Evolutionary conservation across 2,888 invertebrate species (phyloP).

Genomic region (Parapristionchus giblindavisi): DNA sequence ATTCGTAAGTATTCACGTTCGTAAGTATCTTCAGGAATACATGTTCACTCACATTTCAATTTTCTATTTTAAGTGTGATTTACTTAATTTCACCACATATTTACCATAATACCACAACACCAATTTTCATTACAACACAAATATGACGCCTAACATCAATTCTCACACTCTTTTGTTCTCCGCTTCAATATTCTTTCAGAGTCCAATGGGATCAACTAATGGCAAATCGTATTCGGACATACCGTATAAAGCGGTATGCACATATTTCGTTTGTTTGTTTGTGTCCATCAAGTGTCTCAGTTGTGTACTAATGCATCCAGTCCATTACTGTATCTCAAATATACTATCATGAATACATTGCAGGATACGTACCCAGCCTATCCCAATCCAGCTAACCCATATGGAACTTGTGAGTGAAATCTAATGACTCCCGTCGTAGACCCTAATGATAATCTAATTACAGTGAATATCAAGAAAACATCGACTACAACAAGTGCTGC

Average conservation of each 20-base stretch:
- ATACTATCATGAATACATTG: conserved; percentile 32
- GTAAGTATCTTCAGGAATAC: no score
- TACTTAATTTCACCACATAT: background rate
- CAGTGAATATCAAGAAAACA: conserved; percentile 38
- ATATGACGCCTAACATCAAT: no score
- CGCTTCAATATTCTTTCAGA: conserved; percentile 35
- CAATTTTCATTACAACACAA: no score
- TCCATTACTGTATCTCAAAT: background rate
- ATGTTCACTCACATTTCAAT: no score
- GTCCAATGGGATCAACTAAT: conserved; percentile 38
- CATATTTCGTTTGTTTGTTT: background rate
- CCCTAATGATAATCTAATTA: background rate
- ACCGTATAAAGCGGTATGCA: conserved; percentile 40
- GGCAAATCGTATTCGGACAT: conserved; percentile 39
- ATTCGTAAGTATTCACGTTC: conserved; percentile 47
- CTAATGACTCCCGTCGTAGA: background rate
- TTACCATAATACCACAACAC: background rate
- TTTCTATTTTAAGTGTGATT: no score
- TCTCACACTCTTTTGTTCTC: conserved; percentile 14
- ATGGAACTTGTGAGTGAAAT: conserved; percentile 47
- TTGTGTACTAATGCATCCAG: no score
- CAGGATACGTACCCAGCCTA: conserved; percentile 52
- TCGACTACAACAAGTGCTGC: conserved; percentile 33
- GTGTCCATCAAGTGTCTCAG: no score
- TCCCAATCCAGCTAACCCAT: conserved; percentile 48